phyloP scores from a whole-genome alignment of 2,113 vertebrate genomes.

The Odocoileus hemionus region DNA sequence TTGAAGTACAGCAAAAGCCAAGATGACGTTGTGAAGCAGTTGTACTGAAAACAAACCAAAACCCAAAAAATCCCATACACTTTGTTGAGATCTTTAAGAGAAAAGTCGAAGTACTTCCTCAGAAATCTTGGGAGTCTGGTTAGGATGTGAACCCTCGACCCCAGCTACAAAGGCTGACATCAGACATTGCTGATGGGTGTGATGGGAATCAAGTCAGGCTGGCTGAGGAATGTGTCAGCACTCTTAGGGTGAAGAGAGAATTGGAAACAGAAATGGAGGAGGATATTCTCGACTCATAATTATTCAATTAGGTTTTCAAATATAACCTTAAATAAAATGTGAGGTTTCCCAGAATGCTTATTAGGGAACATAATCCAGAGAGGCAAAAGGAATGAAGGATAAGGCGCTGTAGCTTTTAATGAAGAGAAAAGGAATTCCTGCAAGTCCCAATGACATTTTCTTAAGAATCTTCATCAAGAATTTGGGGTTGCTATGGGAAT shows the following conservation, averaged over 20 bases:
- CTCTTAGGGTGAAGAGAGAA: neutral
- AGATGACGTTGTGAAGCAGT: neutral
- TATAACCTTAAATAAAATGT: neutral
- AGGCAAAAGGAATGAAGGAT: neutral
- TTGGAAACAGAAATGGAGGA: neutral
- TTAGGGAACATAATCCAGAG: constrained; percentile 20
- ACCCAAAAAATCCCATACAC: neutral
- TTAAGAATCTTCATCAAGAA: neutral
- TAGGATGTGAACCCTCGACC: neutral
- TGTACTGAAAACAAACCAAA: neutral
- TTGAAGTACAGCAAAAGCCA: neutral
- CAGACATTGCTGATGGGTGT: neutral
- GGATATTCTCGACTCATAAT: neutral
- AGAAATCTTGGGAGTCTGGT: constrained; percentile 23
- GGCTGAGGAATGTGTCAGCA: neutral
- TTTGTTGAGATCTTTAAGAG: neutral
- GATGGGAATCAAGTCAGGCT: neutral
- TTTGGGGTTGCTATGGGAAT: neutral
- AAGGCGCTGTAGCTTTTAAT: constrained; percentile 25
- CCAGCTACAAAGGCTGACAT: neutral
- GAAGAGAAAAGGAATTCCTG: constrained; percentile 2
- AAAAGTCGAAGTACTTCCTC: neutral
- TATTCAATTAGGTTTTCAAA: constrained; percentile 15
- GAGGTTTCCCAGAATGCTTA: constrained; percentile 13
- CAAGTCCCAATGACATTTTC: neutral